Conservation (phyloP, 2,888 invertebrate genomes). For the Notodonta dromedarius region DNA sequence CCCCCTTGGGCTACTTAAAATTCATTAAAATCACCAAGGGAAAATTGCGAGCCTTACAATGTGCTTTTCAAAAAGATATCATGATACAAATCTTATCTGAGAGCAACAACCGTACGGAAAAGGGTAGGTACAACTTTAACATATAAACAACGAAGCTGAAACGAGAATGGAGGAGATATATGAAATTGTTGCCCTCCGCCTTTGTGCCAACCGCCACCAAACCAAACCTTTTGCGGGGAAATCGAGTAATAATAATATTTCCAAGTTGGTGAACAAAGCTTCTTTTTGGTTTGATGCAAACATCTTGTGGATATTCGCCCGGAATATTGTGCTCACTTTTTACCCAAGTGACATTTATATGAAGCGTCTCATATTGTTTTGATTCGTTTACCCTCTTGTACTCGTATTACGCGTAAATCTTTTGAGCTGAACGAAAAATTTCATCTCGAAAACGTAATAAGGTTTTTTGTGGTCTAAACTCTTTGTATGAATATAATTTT, state of each 20-base stretch:
- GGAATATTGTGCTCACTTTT: conserved; percentile 51
- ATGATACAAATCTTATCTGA: conserved; percentile 47
- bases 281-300: conserved; percentile 57
- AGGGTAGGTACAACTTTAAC: conserved; percentile 56
- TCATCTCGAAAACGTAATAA: conserved; percentile 18
- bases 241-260: conserved; percentile 77
- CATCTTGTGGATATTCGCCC: conserved; percentile 56
- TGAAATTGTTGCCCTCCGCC: conserved; percentile 59
- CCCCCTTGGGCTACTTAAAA: conserved; percentile 39
- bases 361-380: conserved; percentile 37
- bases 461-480: neutral
- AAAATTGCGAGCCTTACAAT: conserved; percentile 48
- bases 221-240: conserved; percentile 63
- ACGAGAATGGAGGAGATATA: conserved; percentile 59
- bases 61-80: conserved; percentile 53
- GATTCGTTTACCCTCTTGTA: conserved; percentile 22
- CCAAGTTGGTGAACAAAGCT: conserved; percentile 71
- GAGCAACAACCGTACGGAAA: conserved; percentile 56
- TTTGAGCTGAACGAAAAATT: conserved; percentile 16
- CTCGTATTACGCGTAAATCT: conserved; percentile 20
- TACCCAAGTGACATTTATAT: conserved; percentile 46
- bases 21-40: conserved; percentile 56
- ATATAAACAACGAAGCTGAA: conserved; percentile 65
- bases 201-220: conserved; percentile 48
- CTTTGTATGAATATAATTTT: neutral